These are phyloP conservation scores for Urocolius indicus DNA, from an alignment of 2,113 vertebrate species.

Conservation along the genomic window DNA sequence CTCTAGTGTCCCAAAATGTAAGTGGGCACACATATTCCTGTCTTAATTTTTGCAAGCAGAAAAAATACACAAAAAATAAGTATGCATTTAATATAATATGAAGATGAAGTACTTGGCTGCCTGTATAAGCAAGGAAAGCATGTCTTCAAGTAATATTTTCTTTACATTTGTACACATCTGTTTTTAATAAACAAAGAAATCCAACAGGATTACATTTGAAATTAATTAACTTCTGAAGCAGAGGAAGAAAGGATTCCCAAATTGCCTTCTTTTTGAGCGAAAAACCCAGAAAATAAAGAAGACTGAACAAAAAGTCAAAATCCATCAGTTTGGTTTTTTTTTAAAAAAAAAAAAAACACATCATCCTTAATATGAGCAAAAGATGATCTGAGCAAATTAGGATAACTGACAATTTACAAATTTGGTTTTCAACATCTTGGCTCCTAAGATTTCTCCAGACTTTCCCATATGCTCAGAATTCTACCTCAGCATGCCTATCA, in stretches of 20 bases:
- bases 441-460: neutral
- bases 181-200: neutral
- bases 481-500: neutral
- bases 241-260: neutral
- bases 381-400: neutral
- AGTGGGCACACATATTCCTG: neutral
- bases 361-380: neutral
- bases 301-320: rapidly evolving
- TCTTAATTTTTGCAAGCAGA: neutral
- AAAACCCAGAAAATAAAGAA: neutral
- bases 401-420: neutral
- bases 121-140: neutral
- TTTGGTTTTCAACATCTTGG: neutral
- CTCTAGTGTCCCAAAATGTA: neutral
- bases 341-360: neutral
- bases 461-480: neutral
- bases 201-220: neutral
- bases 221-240: neutral
- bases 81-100: neutral
- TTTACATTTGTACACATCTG: neutral
- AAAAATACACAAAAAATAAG: neutral
- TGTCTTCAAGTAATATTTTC: neutral
- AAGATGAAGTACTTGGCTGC: neutral
- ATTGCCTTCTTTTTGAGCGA: neutral
- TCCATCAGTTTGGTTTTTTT: neutral